Conservation (phyloP, 1,140 invertebrate species). For the Drosophila sulfurigaster region DNA sequence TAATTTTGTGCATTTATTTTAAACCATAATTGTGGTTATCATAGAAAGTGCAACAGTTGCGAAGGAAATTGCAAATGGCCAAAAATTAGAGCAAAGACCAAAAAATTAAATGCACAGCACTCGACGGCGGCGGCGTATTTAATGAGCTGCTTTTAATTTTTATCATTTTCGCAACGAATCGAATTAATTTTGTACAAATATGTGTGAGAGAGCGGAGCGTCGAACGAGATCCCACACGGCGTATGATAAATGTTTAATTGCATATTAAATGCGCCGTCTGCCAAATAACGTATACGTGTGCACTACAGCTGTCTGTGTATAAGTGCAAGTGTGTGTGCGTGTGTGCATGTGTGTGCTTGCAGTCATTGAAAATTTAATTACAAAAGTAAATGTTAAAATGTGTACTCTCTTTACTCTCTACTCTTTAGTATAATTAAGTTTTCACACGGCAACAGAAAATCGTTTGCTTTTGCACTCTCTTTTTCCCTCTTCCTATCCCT, state of each 20-base stretch:
- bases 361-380: constrained; percentile 71
- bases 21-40: not conserved
- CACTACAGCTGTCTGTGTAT: constrained; percentile 6
- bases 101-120: not conserved
- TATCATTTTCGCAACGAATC: constrained; percentile 32
- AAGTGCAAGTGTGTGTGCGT: constrained; percentile 27
- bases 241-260: constrained; percentile 64
- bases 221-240: not conserved
- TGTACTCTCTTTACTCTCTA: constrained; percentile 3
- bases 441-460: constrained; percentile 22
- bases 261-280: constrained; percentile 49
- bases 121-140: not conserved
- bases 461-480: not conserved
- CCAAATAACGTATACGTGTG: constrained; percentile 23
- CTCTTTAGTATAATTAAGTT: constrained; percentile 64
- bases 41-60: not conserved
- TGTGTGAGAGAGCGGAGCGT: not conserved
- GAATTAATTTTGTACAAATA: constrained; percentile 38
- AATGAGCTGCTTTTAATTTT: constrained; percentile 48
- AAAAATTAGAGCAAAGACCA: not conserved
- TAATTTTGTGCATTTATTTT: not conserved
- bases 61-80: not conserved
- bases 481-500: not conserved
- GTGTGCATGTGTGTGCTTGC: constrained; percentile 28
- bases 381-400: constrained; percentile 68